Percentiles rank a stretch among this genome's conserved stretches.
Evolutionary conservation across 2,113 vertebrate genomes (phyloP).

Genomic region (Aix galericulata): DNA sequence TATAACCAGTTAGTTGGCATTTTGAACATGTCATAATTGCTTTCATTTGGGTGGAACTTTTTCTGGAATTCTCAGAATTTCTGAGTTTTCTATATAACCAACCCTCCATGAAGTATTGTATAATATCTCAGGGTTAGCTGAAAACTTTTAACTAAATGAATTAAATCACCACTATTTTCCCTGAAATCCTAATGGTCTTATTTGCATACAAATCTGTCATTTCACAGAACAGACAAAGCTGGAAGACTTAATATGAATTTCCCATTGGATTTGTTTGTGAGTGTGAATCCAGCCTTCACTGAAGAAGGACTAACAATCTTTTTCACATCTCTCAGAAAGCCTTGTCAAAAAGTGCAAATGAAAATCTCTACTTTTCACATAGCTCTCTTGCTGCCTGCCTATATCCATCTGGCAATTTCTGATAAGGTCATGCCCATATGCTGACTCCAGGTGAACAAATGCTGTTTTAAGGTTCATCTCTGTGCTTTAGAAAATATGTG

Average conservation of each 20-base stretch:
- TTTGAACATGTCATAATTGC: not conserved
- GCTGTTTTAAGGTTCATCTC: not conserved
- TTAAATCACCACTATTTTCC: not conserved
- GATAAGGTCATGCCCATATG: not conserved
- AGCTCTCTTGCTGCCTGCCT: not conserved
- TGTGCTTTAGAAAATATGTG: not conserved
- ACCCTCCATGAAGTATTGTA: not conserved
- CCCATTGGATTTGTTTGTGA: not conserved
- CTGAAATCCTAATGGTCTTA: not conserved
- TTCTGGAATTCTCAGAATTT: not conserved
- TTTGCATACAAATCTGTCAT: not conserved
- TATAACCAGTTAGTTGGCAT: not conserved
- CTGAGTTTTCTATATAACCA: not conserved
- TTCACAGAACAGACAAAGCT: not conserved
- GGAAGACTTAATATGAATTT: not conserved
- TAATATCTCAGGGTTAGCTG: not conserved
- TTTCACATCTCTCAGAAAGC: not conserved
- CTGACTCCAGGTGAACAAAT: not conserved
- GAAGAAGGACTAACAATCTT: not conserved
- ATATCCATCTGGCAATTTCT: not conserved
- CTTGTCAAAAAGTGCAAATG: not conserved
- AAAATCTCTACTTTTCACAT: not conserved
- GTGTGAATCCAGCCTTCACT: not conserved
- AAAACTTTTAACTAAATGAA: not conserved
- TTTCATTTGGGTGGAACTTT: not conserved